Evolutionary conservation across 2,113 vertebrate genomes (phyloP).

Genomic region (Triplophysa siluroides): DNA sequence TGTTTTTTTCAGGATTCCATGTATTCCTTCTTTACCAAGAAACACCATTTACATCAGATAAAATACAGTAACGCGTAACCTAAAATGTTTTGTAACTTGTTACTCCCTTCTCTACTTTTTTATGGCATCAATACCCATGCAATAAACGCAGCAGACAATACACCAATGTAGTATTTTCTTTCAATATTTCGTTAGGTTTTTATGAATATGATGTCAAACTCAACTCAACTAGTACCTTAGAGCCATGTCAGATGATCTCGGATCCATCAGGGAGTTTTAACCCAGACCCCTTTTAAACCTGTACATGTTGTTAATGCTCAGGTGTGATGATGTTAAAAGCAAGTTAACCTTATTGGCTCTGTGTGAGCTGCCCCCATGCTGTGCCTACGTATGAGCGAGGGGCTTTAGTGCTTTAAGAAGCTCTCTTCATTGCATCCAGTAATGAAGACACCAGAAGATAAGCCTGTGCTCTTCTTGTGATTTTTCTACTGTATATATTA

Average conservation of each 20-base stretch:
- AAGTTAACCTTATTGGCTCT: constrained; percentile 37
- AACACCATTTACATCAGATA: background rate
- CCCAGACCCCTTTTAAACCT: background rate
- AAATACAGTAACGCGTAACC: too few relatives aligned
- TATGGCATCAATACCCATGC: too few relatives aligned
- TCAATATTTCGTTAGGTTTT: background rate
- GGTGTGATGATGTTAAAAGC: constrained; percentile 7
- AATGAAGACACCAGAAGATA: background rate
- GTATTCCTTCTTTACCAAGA: background rate
- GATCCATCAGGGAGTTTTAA: background rate
- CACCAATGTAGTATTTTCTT: too few relatives aligned
- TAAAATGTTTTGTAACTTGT: too few relatives aligned
- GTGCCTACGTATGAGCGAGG: constrained; percentile 31
- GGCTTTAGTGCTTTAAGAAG: constrained; percentile 1
- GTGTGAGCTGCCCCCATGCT: constrained; percentile 27
- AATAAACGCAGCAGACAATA: too few relatives aligned
- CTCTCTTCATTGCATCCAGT: background rate
- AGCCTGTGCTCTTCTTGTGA: too few relatives aligned
- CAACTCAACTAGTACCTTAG: too few relatives aligned
- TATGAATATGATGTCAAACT: too few relatives aligned
- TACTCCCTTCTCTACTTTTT: too few relatives aligned
- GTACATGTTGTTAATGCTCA: background rate
- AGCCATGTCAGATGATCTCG: background rate
- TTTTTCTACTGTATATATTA: too few relatives aligned
- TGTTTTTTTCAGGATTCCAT: background rate